A percentile compares a stretch with the other conserved stretches of the same genome.
phyloP scores from a whole-genome alignment of 2,797 vertebrate species.

The Neosilurus mollespiculum region DNA sequence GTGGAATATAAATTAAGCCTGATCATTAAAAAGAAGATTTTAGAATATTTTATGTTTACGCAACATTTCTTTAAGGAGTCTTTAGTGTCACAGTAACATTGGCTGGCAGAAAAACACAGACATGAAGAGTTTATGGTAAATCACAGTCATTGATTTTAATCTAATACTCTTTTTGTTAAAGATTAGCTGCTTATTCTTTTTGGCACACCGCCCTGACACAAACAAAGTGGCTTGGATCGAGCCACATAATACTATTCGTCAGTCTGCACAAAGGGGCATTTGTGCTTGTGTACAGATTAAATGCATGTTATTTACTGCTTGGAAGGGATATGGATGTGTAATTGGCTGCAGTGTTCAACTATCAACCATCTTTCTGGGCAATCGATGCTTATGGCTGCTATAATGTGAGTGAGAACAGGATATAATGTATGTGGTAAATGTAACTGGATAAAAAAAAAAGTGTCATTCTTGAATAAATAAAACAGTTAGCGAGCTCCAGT shows the following conservation, averaged over 20 bases:
- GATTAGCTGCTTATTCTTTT: no score
- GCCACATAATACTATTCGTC: no score
- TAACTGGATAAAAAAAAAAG: background rate
- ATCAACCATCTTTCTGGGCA: no score
- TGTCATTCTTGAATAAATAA: background rate
- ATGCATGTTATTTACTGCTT: no score
- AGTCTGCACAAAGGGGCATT: no score
- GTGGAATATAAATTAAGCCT: background rate
- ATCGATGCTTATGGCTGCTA: background rate
- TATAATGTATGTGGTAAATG: background rate
- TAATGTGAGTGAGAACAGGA: background rate
- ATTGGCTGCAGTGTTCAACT: no score
- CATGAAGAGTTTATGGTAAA: background rate
- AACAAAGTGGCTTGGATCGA: no score
- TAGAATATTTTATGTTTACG: background rate
- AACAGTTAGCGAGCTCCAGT: background rate
- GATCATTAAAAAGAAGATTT: background rate
- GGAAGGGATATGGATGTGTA: no score
- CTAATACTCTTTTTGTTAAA: no score
- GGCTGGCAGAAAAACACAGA: background rate
- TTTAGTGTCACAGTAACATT: background rate
- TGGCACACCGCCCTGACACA: no score
- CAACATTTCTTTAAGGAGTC: background rate
- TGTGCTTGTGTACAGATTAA: no score
- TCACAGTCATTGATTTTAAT: no score